Evolutionary conservation across 2,888 invertebrate genomes (phyloP), one percentile per base, ranked within the genome.

Genomic region (Chironomus riparius): DNA sequence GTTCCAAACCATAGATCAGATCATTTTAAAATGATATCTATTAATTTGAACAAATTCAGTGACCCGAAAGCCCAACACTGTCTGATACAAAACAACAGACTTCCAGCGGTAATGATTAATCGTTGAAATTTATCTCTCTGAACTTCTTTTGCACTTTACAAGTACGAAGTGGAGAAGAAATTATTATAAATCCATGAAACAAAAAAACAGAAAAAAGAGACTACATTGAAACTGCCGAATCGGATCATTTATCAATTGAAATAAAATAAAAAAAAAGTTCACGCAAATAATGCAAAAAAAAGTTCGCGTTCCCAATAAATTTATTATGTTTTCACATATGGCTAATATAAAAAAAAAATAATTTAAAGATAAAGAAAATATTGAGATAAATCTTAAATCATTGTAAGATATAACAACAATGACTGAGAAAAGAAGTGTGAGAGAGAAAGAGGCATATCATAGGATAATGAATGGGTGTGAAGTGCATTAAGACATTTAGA

Each of bases 391-490:
- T 38, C 38, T 38, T 38, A 38, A 38, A 38, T 38, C 38, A 38
- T 38, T 38, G 38, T 38, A 38, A 38, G 38, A 38, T 38, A 38
- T 38, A 38, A 38, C 38, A 38, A 38, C 38, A 38, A 38, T 38
- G 38, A 38, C 28, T 28, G 38, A 2, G 10, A 2, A 38, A 38
- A 38, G 38, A 38, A 65, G 21, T 65, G 21, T 13, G 12, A 22
- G 38, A 68, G n/a, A 15, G 12, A 22, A 15, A 68, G n/a, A 15
- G 38, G n/a, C 28, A 28, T n/a, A 68, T 21, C 68, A 38, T 68
- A 38, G 47, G 47, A 68, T 68, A 47, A 68, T n/a, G 47, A 68
- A 68, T 68, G 68, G 18, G 68, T 68, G 68, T 68, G 68, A 68
- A 65, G 21, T 65, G 24, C 65, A 65, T 21, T 21, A 24, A 21